Evolutionary conservation across 2,113 vertebrate genomes (phyloP).

Genomic region (Nothoprocta perdicaria): DNA sequence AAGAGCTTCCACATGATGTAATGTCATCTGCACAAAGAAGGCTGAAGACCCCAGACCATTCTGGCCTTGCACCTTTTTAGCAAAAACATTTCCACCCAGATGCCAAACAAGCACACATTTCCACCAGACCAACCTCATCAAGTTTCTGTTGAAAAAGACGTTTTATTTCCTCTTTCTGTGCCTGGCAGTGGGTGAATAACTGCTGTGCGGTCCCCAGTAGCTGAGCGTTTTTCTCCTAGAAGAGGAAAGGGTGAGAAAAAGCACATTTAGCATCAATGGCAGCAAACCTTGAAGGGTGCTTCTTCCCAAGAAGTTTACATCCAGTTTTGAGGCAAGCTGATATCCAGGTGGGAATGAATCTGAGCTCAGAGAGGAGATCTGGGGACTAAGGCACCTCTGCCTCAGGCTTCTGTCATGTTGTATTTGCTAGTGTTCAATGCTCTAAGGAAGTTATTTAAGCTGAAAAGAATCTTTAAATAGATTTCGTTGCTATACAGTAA

Average conservation of each 20-base stretch:
- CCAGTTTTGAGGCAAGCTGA: background rate
- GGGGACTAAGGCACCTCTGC: background rate
- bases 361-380: background rate
- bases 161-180: slow-evolving; percentile 93
- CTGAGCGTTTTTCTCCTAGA: slow-evolving; percentile 90
- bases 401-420: background rate
- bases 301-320: no score
- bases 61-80: background rate
- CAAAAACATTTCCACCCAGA: background rate
- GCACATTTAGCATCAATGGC: background rate
- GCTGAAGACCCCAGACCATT: background rate
- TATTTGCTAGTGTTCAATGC: background rate
- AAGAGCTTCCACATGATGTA: background rate
- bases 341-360: background rate
- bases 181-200: slow-evolving; percentile 89
- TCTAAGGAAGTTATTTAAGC: background rate
- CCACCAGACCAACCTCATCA: slow-evolving; percentile 82
- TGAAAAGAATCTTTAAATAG: background rate
- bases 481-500: background rate
- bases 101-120: background rate
- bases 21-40: background rate
- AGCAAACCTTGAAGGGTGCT: background rate
- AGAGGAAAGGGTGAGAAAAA: background rate
- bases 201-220: slow-evolving; percentile 90
- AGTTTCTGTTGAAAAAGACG: slow-evolving; percentile 95